phyloP scores from a whole-genome alignment of 1,140 invertebrate species.

The Cephus cinctus region DNA sequence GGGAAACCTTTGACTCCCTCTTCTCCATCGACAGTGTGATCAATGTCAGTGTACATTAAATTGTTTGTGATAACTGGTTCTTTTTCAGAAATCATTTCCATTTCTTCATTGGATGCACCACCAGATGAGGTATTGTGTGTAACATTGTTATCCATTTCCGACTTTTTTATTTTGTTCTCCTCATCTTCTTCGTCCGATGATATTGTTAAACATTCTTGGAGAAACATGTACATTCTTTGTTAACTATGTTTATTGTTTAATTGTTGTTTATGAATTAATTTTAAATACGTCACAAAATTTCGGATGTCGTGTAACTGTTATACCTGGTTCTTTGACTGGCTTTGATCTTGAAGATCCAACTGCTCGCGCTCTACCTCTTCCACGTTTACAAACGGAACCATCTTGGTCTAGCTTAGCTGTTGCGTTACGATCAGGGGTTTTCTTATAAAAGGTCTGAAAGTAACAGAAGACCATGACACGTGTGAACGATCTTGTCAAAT shows the following conservation, averaged over 20 bases:
- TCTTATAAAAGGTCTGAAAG: constrained; percentile 43
- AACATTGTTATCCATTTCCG: constrained; percentile 16
- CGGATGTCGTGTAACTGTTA: too few relatives aligned
- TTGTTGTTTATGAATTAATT: too few relatives aligned
- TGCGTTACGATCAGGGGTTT: constrained; percentile 28
- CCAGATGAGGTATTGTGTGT: constrained; percentile 18
- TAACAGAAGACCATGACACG: too few relatives aligned
- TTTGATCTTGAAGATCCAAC: constrained; percentile 19
- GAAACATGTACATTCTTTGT: too few relatives aligned
- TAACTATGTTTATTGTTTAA: too few relatives aligned
- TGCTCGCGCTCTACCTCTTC: constrained; percentile 25
- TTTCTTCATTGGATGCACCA: constrained; percentile 29
- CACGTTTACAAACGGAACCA: constrained; percentile 25
- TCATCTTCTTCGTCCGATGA: constrained; percentile 53
- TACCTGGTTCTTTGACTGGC: constrained; percentile 43
- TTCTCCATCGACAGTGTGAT: constrained; percentile 19
- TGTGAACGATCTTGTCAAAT: too few relatives aligned
- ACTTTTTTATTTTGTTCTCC: constrained; percentile 20
- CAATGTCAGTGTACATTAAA: constrained; percentile 22
- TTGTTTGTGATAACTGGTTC: constrained; percentile 56
- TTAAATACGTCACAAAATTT: too few relatives aligned
- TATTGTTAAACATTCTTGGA: constrained; percentile 49
- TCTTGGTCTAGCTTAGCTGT: constrained; percentile 31
- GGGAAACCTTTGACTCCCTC: constrained; percentile 22
- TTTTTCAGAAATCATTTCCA: constrained; percentile 48